Evolutionary conservation across 2,113 vertebrate genomes (phyloP).

Genomic region (Phaethornis superciliosus): DNA sequence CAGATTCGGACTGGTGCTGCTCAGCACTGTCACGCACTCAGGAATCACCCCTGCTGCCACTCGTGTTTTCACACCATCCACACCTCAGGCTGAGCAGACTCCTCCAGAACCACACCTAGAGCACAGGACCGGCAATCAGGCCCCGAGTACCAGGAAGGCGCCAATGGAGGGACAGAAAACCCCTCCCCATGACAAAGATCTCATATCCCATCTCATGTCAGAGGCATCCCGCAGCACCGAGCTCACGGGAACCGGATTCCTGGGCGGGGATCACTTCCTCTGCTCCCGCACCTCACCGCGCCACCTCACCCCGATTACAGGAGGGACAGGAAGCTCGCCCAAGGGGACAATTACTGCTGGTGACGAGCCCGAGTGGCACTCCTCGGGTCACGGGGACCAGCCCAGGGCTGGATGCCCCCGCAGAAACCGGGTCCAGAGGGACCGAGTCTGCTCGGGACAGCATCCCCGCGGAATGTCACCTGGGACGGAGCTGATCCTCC

Average conservation of each 20-base stretch:
- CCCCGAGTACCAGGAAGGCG: background rate
- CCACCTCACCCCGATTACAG: background rate
- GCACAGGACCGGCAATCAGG: background rate
- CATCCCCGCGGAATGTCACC: no score
- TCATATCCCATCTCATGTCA: background rate
- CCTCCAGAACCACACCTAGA: background rate
- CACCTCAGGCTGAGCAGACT: background rate
- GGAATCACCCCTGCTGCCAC: background rate
- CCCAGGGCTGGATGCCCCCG: background rate
- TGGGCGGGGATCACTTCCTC: conserved; percentile 52
- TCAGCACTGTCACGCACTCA: background rate
- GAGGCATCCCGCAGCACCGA: background rate
- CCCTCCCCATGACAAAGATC: background rate
- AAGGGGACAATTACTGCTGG: background rate
- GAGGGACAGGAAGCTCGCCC: background rate
- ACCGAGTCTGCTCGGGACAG: no score
- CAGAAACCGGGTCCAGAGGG: no score
- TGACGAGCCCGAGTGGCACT: conserved; percentile 1
- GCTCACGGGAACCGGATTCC: conserved; percentile 8
- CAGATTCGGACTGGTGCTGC: background rate
- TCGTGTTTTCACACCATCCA: background rate
- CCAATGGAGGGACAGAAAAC: background rate
- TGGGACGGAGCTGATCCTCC: no score
- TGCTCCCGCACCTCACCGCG: background rate
- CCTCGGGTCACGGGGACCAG: background rate